Evolutionary conservation across 2,113 vertebrate species (phyloP).

Genomic region (Helogale parvula): DNA sequence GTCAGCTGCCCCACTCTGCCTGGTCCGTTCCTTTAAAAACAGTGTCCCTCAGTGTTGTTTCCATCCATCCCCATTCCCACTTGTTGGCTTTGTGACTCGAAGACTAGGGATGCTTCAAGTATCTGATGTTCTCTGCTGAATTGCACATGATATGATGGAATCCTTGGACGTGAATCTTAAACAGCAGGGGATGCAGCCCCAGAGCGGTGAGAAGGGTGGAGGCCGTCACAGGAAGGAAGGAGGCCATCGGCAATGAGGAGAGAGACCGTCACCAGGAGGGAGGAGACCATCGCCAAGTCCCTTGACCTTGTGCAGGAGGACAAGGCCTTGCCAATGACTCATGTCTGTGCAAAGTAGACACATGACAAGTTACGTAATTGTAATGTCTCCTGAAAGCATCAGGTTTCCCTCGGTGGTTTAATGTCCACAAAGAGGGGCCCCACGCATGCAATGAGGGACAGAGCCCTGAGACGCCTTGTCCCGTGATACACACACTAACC

Average conservation of each 20-base stretch:
- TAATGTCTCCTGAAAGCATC: neutral
- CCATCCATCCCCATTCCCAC: neutral
- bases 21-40: neutral
- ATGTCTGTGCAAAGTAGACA: accelerated
- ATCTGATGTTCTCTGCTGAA: neutral
- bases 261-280: no score
- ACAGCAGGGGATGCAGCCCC: neutral
- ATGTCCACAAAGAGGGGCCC: accelerated
- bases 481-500: accelerated
- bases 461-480: neutral
- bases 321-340: accelerated
- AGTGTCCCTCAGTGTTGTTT: neutral
- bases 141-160: neutral
- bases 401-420: neutral
- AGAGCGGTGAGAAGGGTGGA: no score
- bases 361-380: accelerated
- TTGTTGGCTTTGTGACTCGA: neutral
- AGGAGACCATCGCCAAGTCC: neutral
- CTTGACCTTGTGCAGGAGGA: neutral
- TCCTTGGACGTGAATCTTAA: no score
- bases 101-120: neutral
- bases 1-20: accelerated
- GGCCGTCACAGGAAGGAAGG: no score
- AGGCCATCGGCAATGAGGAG: accelerated
- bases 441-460: accelerated